Evolutionary conservation across 2,888 invertebrate species (phyloP).

Genomic region (Rhorus exstirpatorius): DNA sequence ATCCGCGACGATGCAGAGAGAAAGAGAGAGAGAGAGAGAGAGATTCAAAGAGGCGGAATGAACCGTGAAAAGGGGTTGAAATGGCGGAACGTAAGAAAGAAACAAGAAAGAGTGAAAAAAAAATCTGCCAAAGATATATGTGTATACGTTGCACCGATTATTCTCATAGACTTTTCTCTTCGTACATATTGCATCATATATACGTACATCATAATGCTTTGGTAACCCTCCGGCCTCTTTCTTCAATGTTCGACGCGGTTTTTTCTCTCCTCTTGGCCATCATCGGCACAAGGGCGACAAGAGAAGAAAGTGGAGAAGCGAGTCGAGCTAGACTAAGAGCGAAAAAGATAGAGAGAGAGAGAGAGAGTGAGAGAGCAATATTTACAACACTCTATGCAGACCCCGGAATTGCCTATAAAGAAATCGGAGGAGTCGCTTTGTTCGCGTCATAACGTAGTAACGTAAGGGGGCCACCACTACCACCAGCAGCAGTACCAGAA

Average conservation of each 20-base stretch:
- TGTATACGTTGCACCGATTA: slow-evolving; percentile 20
- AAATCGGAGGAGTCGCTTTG: slow-evolving; percentile 85
- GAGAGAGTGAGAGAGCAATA: slow-evolving; percentile 74
- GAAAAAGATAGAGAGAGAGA: slow-evolving; percentile 21
- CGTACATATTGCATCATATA: neutral
- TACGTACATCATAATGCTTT: slow-evolving; percentile 14
- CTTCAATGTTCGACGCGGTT: slow-evolving; percentile 31
- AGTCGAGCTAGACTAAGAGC: neutral
- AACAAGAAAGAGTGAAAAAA: slow-evolving; percentile 35
- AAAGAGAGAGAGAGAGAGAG: slow-evolving; percentile 12
- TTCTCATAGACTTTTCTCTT: slow-evolving; percentile 35
- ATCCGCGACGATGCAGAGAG: slow-evolving; percentile 42
- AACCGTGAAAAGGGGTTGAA: slow-evolving; percentile 18
- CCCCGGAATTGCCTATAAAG: slow-evolving; percentile 86
- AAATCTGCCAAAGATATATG: slow-evolving; percentile 63
- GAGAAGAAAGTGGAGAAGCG: slow-evolving; percentile 4
- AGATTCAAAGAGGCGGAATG: slow-evolving; percentile 59
- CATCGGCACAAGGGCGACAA: slow-evolving; percentile 17
- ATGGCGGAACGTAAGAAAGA: slow-evolving; percentile 26
- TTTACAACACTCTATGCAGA: slow-evolving; percentile 84
- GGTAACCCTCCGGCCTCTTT: slow-evolving; percentile 19
- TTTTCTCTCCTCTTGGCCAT: slow-evolving; percentile 25
- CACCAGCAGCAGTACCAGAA: slow-evolving; percentile 53
- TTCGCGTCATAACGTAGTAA: slow-evolving; percentile 85
- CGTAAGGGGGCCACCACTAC: slow-evolving; percentile 77